phyloP scores from a whole-genome alignment of 2,888 invertebrate species.

The Noctuana brunneofusca region DNA sequence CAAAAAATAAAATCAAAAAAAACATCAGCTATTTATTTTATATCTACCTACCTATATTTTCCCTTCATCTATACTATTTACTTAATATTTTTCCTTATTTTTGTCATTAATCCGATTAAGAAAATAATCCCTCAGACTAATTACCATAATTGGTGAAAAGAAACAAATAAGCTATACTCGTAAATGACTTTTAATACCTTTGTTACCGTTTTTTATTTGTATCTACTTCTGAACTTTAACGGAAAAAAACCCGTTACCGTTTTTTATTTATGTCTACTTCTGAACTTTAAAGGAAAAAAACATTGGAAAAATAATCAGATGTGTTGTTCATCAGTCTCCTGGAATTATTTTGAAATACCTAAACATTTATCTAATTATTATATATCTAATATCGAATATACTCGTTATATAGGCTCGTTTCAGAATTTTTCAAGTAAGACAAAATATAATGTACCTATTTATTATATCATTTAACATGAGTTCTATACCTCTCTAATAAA shows the following conservation, averaged over 20 bases:
- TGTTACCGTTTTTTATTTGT: not conserved
- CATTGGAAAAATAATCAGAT: too few relatives aligned
- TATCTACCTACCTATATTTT: not conserved
- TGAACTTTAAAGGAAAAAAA: too few relatives aligned
- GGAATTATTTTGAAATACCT: too few relatives aligned
- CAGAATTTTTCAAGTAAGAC: too few relatives aligned
- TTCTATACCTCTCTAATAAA: too few relatives aligned
- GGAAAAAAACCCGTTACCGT: not conserved
- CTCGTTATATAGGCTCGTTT: too few relatives aligned
- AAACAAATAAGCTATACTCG: not conserved
- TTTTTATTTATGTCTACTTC: not conserved
- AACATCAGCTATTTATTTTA: not conserved
- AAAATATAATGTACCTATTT: too few relatives aligned
- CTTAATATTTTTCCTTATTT: not conserved
- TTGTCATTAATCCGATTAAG: not conserved
- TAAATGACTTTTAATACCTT: not conserved
- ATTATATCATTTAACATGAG: too few relatives aligned
- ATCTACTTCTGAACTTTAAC: not conserved
- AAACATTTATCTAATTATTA: too few relatives aligned
- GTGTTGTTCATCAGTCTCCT: too few relatives aligned
- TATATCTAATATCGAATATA: too few relatives aligned
- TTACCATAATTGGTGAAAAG: not conserved
- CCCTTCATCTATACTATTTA: not conserved
- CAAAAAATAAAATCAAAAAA: too few relatives aligned
- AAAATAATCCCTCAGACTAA: not conserved